phyloP scores from a whole-genome alignment of 2,888 invertebrate species.

The Scaptomyza caliginosa region DNA sequence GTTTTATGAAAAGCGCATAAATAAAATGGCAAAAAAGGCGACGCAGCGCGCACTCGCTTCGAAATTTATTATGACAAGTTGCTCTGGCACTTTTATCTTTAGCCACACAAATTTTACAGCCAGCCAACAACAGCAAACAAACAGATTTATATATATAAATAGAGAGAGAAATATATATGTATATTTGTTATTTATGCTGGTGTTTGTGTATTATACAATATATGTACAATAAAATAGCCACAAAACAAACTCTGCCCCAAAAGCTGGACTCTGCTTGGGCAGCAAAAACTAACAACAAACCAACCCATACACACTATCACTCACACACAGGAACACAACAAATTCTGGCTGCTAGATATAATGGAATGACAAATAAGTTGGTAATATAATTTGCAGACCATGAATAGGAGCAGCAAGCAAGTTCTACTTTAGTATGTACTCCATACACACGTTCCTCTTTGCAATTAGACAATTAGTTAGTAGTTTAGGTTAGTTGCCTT shows the following conservation, averaged over 20 bases:
- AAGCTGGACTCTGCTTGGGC: slow-evolving; percentile 48
- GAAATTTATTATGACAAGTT: slow-evolving; percentile 83
- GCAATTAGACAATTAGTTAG: slow-evolving; percentile 20
- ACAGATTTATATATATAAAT: slow-evolving; percentile 20
- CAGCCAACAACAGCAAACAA: slow-evolving; percentile 39
- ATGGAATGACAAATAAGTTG: slow-evolving; percentile 53
- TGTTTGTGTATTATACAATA: slow-evolving; percentile 65
- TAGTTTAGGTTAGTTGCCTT: background rate
- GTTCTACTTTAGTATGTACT: slow-evolving; percentile 1
- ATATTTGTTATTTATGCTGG: slow-evolving; percentile 59
- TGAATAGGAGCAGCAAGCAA: slow-evolving; percentile 19
- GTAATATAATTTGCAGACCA: slow-evolving; percentile 45
- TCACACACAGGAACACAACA: slow-evolving; percentile 22
- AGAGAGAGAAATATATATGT: slow-evolving; percentile 22
- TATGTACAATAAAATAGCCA: slow-evolving; percentile 64
- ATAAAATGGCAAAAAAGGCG: slow-evolving; percentile 73
- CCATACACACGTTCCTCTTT: background rate
- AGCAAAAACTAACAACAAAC: slow-evolving; percentile 61
- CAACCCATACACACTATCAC: slow-evolving; percentile 24
- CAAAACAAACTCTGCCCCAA: slow-evolving; percentile 72
- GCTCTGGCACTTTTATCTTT: slow-evolving; percentile 82
- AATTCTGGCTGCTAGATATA: slow-evolving; percentile 25
- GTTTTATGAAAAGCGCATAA: slow-evolving; percentile 78
- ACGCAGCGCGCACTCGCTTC: slow-evolving; percentile 52
- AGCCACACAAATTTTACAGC: slow-evolving; percentile 77